Percentiles rank a stretch among this genome's conserved stretches.
These are phyloP conservation scores for Triplophysa dalaica DNA, from an alignment of 2,113 vertebrate species.

Conservation along the genomic window DNA sequence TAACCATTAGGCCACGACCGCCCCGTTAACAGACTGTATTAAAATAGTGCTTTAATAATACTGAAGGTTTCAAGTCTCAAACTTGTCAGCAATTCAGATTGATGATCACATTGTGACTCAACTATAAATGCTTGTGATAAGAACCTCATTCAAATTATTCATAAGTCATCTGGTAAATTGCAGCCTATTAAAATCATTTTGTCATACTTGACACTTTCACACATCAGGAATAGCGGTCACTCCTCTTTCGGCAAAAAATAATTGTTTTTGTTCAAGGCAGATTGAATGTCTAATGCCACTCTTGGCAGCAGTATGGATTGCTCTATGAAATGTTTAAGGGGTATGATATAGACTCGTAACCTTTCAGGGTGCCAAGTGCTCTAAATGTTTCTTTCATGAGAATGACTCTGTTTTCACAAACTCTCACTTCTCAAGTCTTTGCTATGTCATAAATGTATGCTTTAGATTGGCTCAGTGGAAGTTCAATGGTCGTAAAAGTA, in stretches of 20 bases:
- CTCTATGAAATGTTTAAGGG: slow-evolving; percentile 43
- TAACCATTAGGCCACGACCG: too few species aligned
- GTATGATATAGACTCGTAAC: slow-evolving; percentile 46
- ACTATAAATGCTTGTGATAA: slow-evolving; percentile 52
- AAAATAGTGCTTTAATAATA: too few species aligned
- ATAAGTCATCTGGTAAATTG: slow-evolving; percentile 36
- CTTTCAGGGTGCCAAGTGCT: slow-evolving; percentile 42
- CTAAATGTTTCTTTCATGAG: slow-evolving; percentile 8
- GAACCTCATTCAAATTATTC: slow-evolving; percentile 49
- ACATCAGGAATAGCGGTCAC: neutral
- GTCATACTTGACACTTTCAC: neutral
- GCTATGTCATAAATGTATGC: slow-evolving; percentile 26
- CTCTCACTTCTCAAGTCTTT: slow-evolving; percentile 16
- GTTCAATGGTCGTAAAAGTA: neutral
- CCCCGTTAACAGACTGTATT: too few species aligned
- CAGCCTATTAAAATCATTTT: neutral
- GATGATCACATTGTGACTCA: slow-evolving; percentile 26
- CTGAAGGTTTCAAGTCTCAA: slow-evolving; percentile 2
- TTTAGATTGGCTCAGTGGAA: slow-evolving; percentile 4
- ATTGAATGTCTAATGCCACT: neutral
- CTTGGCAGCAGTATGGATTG: slow-evolving; percentile 16
- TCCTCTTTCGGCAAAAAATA: neutral
- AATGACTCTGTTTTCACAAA: slow-evolving; percentile 38
- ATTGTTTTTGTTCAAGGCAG: slow-evolving; percentile 11
- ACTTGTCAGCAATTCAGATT: slow-evolving; percentile 21